Evolutionary conservation across 2,888 invertebrate genomes (phyloP), one percentile per base, ranked within the genome.

Genomic region (Tetramorium bicarinatum): DNA sequence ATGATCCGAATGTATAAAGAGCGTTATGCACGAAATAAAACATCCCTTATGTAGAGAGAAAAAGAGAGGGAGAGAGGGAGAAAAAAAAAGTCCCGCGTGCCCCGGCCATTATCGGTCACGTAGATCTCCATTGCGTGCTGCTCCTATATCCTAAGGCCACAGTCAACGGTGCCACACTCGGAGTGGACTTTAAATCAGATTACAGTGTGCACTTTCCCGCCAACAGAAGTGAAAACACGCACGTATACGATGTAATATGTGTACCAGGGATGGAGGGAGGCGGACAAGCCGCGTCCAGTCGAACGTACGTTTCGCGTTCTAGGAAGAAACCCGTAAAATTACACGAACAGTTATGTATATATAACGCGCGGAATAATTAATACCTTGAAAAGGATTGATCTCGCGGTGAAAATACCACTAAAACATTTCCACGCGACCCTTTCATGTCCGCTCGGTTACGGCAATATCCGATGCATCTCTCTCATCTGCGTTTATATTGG

Each of bases 111-210:
- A 89, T 89, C 89, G 34, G 82, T 79, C 88, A 85, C 82, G 69
- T 82, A 87, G 80, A 89, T 90, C 88, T 67, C 64, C 52, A 62
- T 89, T 85, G 89, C 89, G 90, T 89, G 89, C 62, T 56, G 52
- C 69, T 72, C 66, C 67, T 87, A 84, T 84, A 87, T 87, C 81
- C 72, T 77, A 62, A 44, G 47, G 56, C 25, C 47, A 25, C 83
- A 89, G 90, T 89, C 90, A 87, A 87, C 90, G 90, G 88, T 84
- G 82, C 71, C 67, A 76, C 84, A 85, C 84, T 88, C 83, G 66
- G 72, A 75, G 89, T 77, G 66, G 72, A 87, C 88, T 85, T 89
- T 76, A 87, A 88, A 89, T 89, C 90, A 87, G 89, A 89, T 89
- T 89, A 83, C 82, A 54, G 64, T 64, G 85, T 77, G 79, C 85